Evolutionary conservation across 1,140 invertebrate species (phyloP).

Genomic region (Medauroidea extradentata): DNA sequence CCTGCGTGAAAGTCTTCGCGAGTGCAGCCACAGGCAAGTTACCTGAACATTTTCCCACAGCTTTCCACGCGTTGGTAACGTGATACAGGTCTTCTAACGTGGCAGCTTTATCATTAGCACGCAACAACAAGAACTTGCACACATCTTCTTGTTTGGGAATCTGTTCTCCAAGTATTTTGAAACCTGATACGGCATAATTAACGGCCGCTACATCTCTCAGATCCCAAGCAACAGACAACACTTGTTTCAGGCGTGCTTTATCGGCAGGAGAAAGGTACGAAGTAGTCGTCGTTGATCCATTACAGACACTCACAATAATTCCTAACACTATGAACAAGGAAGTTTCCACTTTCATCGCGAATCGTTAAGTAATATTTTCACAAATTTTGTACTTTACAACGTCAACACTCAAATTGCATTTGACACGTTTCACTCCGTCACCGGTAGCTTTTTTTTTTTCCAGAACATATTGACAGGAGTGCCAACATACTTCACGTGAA

Average conservation of each 20-base stretch:
- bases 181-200: conserved; percentile 54
- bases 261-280: conserved; percentile 53
- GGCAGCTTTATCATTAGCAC: conserved; percentile 36
- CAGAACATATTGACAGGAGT: no score
- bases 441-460: no score
- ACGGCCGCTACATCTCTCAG: conserved; percentile 47
- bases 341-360: no score
- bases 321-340: background rate
- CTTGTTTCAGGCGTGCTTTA: conserved; percentile 47
- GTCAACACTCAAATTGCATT: no score
- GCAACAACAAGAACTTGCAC: conserved; percentile 48
- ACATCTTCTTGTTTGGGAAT: conserved; percentile 49
- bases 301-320: background rate
- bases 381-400: no score
- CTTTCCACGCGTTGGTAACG: conserved; percentile 47
- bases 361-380: no score
- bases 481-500: no score
- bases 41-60: conserved; percentile 44
- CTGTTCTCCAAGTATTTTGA: conserved; percentile 46
- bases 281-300: conserved; percentile 32
- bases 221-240: conserved; percentile 50
- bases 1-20: conserved; percentile 38
- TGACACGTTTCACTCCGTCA: no score
- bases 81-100: conserved; percentile 51
- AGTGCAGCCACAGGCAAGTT: conserved; percentile 29